Evolutionary conservation across 1,140 invertebrate genomes (phyloP).

Genomic region (Stenopsyche tienmushanensis): DNA sequence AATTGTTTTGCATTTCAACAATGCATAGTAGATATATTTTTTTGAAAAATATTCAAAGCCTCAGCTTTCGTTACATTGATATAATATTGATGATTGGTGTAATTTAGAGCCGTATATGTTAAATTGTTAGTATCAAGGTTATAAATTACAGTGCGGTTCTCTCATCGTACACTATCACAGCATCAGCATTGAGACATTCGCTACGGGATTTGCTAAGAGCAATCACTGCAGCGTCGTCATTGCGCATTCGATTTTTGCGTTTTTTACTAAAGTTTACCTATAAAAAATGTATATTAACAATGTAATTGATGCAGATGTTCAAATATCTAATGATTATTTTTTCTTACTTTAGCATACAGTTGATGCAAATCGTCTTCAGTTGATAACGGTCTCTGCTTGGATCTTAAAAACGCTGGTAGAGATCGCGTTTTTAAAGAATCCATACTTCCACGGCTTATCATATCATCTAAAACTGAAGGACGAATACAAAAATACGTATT

Average conservation of each 20-base stretch:
- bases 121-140: too few relatives aligned
- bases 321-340: slow-evolving; percentile 1
- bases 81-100: too few relatives aligned
- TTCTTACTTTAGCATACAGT: slow-evolving; percentile 67
- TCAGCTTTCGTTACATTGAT: too few relatives aligned
- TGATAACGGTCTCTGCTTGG: slow-evolving; percentile 63
- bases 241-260: slow-evolving; percentile 71
- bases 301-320: neutral
- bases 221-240: slow-evolving; percentile 73
- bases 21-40: too few relatives aligned
- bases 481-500: too few relatives aligned
- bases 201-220: slow-evolving; percentile 70
- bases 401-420: slow-evolving; percentile 66
- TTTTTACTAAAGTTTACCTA: slow-evolving; percentile 72
- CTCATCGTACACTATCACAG: slow-evolving; percentile 73
- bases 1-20: too few relatives aligned
- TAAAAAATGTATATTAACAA: slow-evolving; percentile 38
- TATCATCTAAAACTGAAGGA: slow-evolving; percentile 65
- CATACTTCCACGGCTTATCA: slow-evolving; percentile 50
- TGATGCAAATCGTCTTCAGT: slow-evolving; percentile 69
- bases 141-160: slow-evolving; percentile 61
- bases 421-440: slow-evolving; percentile 66
- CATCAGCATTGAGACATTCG: slow-evolving; percentile 69
- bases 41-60: too few relatives aligned
- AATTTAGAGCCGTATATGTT: too few relatives aligned